These are phyloP conservation scores for Mionectes macconnelli DNA, from an alignment of 2,113 vertebrate species.

Conservation along the genomic window DNA sequence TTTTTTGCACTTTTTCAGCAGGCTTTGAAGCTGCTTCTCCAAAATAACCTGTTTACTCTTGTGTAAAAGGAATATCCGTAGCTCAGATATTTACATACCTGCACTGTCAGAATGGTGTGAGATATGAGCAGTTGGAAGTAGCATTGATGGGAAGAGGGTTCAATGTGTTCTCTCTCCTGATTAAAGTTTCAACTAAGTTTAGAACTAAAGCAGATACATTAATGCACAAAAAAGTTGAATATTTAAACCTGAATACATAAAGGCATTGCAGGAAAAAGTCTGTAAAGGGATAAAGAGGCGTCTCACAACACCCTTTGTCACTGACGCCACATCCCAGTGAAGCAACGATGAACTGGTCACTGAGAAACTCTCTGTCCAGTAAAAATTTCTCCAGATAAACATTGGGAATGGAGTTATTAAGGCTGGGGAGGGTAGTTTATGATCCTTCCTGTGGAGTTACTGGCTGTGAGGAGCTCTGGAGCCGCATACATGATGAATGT, in stretches of 20 bases:
- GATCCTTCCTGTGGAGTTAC: neutral
- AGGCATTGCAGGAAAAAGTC: neutral
- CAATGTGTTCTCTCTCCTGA: neutral
- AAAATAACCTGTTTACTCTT: neutral
- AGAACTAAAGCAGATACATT: neutral
- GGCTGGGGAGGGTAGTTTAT: neutral
- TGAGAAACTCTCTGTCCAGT: neutral
- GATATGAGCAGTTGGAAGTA: neutral
- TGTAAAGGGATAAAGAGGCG: neutral
- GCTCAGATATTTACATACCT: slow-evolving; percentile 7
- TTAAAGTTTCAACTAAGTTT: slow-evolving; percentile 22
- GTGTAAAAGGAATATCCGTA: neutral
- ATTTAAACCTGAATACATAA: slow-evolving; percentile 18
- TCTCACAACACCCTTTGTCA: neutral
- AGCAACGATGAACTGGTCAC: fast-evolving
- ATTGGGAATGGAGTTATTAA: neutral
- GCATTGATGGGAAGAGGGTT: neutral
- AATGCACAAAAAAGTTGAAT: neutral
- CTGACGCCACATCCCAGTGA: neutral
- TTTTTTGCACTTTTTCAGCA: neutral
- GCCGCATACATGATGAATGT: slow-evolving; percentile 42
- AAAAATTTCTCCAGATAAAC: neutral
- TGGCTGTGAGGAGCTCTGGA: neutral
- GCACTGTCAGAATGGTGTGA: neutral
- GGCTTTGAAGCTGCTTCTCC: slow-evolving; percentile 27